These are phyloP conservation scores for Lamprotornis superbus DNA, from an alignment of 2,113 vertebrate species.

Conservation along the genomic window DNA sequence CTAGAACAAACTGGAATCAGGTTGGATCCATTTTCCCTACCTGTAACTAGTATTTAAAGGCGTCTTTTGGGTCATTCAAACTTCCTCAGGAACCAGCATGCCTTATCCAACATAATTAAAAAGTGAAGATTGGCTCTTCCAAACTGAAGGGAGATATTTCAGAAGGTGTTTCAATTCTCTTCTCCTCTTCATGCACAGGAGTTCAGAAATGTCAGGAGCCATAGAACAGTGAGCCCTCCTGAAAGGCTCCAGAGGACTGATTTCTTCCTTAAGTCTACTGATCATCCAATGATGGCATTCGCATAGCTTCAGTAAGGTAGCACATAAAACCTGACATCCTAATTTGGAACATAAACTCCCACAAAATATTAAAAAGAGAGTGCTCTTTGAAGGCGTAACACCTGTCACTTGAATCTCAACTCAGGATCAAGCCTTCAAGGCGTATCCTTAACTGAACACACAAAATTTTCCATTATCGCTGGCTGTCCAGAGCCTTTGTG, in stretches of 20 bases:
- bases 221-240: neutral
- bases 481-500: neutral
- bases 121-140: neutral
- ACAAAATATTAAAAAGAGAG: neutral
- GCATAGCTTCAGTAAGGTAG: neutral
- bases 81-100: neutral
- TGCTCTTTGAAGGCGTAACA: rapidly evolving
- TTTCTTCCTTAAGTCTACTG: neutral
- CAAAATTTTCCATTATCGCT: neutral
- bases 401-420: neutral
- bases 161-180: neutral
- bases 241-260: neutral
- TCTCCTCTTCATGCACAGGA: neutral
- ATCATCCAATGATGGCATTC: neutral
- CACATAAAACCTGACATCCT: neutral
- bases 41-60: neutral
- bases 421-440: neutral
- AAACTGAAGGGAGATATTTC: neutral
- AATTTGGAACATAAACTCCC: neutral
- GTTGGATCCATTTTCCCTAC: neutral
- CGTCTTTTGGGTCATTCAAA: neutral
- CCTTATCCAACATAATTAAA: neutral
- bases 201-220: neutral
- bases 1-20: neutral
- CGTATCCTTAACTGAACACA: neutral